phyloP scores from a whole-genome alignment of 2,113 vertebrate genomes.

The Tragelaphus imberbis region DNA sequence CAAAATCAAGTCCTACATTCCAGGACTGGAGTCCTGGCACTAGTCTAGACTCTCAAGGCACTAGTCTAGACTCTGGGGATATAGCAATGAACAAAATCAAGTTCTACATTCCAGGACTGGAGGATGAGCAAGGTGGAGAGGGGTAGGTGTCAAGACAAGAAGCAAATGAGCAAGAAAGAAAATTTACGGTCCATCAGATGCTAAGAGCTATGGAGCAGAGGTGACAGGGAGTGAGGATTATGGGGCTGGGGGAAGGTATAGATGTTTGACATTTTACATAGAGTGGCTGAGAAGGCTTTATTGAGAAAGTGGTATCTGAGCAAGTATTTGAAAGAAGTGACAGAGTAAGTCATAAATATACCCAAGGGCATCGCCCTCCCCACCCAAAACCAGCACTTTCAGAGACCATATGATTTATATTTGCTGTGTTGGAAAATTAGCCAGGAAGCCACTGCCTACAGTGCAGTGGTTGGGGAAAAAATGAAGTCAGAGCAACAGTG shows the following conservation, averaged over 20 bases:
- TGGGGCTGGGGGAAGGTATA: not conserved
- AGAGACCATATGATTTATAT: not conserved
- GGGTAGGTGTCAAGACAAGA: not conserved
- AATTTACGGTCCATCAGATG: not conserved
- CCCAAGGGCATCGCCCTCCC: not conserved
- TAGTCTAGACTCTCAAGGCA: not conserved
- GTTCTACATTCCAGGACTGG: not conserved
- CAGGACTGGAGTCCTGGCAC: not conserved
- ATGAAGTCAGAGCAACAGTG: not conserved
- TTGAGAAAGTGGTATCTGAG: not conserved
- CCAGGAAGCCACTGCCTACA: not conserved
- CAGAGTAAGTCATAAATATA: not conserved
- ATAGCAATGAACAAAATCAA: not conserved
- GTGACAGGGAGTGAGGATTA: not conserved
- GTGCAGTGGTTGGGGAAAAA: not conserved
- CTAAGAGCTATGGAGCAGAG: not conserved
- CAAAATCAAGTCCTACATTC: not conserved
- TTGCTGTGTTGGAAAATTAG: not conserved
- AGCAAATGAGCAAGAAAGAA: not conserved
- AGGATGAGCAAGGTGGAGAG: not conserved
- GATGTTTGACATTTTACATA: not conserved
- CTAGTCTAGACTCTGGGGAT: not conserved
- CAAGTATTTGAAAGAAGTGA: not conserved
- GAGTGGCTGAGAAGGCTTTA: not conserved
- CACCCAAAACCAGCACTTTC: not conserved